Evolutionary conservation across 2,797 vertebrate species (phyloP), one percentile per base, ranked within the genome.

Genomic region (Trematomus bernacchii): DNA sequence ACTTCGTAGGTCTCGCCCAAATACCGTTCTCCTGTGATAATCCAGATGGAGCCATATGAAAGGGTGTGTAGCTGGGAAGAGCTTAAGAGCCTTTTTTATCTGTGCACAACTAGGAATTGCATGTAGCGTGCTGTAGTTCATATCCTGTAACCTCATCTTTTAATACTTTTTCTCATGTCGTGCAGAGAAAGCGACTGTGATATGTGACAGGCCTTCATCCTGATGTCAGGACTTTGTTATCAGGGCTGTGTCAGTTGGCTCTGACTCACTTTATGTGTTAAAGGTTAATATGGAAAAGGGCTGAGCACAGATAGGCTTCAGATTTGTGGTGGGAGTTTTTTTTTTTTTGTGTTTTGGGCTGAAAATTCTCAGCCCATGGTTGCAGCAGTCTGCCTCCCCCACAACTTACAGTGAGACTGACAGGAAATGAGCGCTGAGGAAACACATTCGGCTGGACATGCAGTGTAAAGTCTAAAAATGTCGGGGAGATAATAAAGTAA

Each of bases 41-140:
- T 87, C 19, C 67, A 71, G 55, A 76, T 77, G 73, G 43, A 59
- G 79, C 71, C 70, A 66, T 75, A 37, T 82, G 10, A 73, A 47
- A 77, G 87, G 87, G 86, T 80, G 87, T 90, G 87, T 82, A 66
- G 63, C 76, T 79, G 73, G 52, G 82, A 60, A 47, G 52, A 80
- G 13, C 3, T 53, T 10, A 55, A 70, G 19, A 51, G 6, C 27
- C 58, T 63, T 70, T 37, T 51, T 14, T 4, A 42, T 53, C 27
- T 79, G 66, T 84, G 67, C 67, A 79, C 3, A 53, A 46, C 13
- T 69, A 51, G 6, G 66, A 66, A 55, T 19, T 54, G 16, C 4
- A 40, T 51, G 7, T 37, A 37, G 33, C 33, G 18, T 23, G 10
- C 7, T 47, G 10, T 16, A 44, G 40, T 19, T 79, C 13, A 30